A percentile compares a stretch with the other conserved stretches of the same genome.
Evolutionary conservation across 2,888 invertebrate genomes (phyloP).

Genomic region (Cheilosia soror): DNA sequence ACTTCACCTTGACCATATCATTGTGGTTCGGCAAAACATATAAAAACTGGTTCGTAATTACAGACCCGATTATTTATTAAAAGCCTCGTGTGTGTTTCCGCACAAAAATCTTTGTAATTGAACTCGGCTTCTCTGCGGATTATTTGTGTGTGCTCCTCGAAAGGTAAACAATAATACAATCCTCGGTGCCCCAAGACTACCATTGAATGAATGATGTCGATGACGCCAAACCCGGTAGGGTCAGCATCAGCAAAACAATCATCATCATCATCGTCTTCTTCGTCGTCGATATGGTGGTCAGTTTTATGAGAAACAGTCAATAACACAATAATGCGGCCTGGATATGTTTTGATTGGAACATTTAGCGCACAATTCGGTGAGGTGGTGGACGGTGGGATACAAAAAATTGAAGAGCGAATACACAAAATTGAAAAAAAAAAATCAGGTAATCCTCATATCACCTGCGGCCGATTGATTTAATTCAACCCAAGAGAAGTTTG

Average conservation of each 20-base stretch:
- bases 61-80: slow-evolving; percentile 65
- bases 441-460: slow-evolving; percentile 51
- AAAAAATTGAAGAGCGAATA: slow-evolving; percentile 10
- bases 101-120: slow-evolving; percentile 61
- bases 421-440: slow-evolving; percentile 1
- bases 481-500: slow-evolving; percentile 33
- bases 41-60: slow-evolving; percentile 64
- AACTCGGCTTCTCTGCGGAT: slow-evolving; percentile 19
- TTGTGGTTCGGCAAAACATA: slow-evolving; percentile 30
- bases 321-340: slow-evolving; percentile 46
- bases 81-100: slow-evolving; percentile 59
- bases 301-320: slow-evolving; percentile 65
- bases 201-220: slow-evolving; percentile 62
- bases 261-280: slow-evolving; percentile 32
- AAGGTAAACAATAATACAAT: slow-evolving; percentile 42
- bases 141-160: background rate
- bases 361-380: slow-evolving; percentile 64
- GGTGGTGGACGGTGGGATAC: background rate
- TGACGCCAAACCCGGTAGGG: slow-evolving; percentile 43
- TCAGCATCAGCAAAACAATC: slow-evolving; percentile 59
- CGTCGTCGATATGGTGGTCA: slow-evolving; percentile 31
- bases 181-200: slow-evolving; percentile 7
- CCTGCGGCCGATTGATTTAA: slow-evolving; percentile 66
- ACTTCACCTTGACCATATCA: slow-evolving; percentile 46
- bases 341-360: slow-evolving; percentile 69